Conservation (phyloP, 2,797 vertebrate genomes). For the Eospalax fontanierii region DNA sequence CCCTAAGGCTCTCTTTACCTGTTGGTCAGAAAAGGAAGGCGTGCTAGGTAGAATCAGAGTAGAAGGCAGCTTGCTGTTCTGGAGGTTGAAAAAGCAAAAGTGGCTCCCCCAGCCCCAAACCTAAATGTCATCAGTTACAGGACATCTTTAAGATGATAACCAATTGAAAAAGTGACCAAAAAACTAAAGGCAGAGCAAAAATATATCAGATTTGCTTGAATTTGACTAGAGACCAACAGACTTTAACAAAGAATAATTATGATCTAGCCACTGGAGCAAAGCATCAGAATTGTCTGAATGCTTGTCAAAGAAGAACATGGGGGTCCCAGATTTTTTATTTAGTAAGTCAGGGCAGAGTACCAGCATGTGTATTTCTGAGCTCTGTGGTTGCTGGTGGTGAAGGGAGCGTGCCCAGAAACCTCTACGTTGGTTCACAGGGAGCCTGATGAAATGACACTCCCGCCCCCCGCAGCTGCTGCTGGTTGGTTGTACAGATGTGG, state of each 20-base stretch:
- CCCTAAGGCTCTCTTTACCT: background rate
- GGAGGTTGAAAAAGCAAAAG: background rate
- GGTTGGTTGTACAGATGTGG: background rate
- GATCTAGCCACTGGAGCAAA: background rate
- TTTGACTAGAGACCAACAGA: background rate
- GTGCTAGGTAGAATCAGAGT: background rate
- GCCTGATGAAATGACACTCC: background rate
- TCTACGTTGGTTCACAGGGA: background rate
- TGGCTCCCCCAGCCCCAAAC: background rate
- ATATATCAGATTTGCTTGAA: background rate
- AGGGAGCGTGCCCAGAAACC: background rate
- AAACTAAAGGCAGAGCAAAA: background rate
- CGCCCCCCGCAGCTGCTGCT: background rate
- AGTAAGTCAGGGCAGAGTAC: background rate
- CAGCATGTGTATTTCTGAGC: background rate
- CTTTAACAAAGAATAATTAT: background rate
- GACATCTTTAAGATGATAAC: background rate
- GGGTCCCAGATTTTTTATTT: background rate
- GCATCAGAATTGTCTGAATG: background rate
- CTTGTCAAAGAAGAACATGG: background rate
- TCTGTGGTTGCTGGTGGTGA: background rate
- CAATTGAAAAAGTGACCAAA: conserved; percentile 12
- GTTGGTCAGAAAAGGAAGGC: background rate
- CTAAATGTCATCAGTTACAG: background rate
- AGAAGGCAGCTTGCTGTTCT: background rate